phyloP scores from a whole-genome alignment of 2,797 vertebrate genomes.

The Myotis planiceps region DNA sequence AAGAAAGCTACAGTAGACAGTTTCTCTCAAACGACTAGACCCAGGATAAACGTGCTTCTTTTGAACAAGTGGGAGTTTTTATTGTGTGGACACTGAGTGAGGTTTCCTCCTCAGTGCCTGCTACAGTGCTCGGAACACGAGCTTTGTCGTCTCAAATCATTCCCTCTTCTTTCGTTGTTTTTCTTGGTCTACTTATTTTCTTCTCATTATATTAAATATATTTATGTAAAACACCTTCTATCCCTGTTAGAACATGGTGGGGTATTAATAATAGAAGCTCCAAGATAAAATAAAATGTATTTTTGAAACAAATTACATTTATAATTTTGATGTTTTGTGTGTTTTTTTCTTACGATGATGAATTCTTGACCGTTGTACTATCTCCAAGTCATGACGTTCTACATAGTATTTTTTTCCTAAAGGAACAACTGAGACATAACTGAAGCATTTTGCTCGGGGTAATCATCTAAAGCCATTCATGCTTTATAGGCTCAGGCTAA shows the following conservation, averaged over 20 bases:
- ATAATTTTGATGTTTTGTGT: neutral
- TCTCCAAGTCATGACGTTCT: neutral
- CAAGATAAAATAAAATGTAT: neutral
- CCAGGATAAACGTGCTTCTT: neutral
- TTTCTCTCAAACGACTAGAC: neutral
- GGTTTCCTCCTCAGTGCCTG: neutral
- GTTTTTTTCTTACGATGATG: neutral
- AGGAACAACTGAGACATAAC: neutral
- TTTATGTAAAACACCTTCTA: neutral
- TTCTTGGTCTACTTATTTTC: neutral
- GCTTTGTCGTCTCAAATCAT: neutral
- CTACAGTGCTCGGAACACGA: neutral
- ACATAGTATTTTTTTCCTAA: neutral
- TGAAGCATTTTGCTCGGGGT: neutral
- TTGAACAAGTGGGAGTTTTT: neutral
- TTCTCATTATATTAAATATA: neutral
- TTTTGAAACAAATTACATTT: neutral
- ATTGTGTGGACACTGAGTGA: neutral
- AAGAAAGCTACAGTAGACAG: neutral
- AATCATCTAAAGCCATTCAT: slow-evolving; percentile 33
- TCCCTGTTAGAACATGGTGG: neutral
- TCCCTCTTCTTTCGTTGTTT: neutral
- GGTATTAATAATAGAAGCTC: neutral
- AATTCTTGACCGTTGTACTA: neutral
- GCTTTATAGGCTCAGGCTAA: slow-evolving; percentile 27